These are phyloP conservation scores for Oplegnathus fasciatus DNA, from an alignment of 2,113 vertebrate species.

Conservation along the genomic window DNA sequence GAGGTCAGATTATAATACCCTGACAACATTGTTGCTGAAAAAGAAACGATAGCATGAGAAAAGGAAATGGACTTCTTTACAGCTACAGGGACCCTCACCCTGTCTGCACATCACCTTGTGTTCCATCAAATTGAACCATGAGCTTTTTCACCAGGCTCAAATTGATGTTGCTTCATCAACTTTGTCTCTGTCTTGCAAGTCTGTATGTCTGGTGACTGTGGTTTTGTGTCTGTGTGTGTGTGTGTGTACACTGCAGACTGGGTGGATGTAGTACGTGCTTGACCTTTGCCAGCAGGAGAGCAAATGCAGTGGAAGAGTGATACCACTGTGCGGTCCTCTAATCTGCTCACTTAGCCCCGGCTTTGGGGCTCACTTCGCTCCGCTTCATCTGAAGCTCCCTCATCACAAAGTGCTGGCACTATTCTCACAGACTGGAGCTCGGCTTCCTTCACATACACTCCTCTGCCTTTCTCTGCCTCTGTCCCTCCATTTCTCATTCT, in stretches of 20 bases:
- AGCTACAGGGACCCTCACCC: not conserved
- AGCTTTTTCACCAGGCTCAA: conserved; percentile 18
- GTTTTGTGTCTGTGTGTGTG: conserved; percentile 11
- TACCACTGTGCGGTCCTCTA: conserved; percentile 58
- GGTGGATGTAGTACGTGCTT: conserved; percentile 42
- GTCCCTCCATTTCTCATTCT: conserved; percentile 1
- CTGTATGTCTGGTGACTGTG: conserved; percentile 10
- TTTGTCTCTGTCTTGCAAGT: conserved; percentile 16
- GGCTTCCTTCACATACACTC: not conserved
- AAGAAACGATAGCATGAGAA: not conserved
- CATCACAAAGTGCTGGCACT: conserved; percentile 55
- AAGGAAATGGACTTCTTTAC: not conserved
- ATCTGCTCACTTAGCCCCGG: conserved; percentile 72
- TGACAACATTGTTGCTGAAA: not conserved
- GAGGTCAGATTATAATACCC: not conserved
- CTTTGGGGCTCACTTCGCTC: conserved; percentile 63
- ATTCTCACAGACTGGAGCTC: not conserved
- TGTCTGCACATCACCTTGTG: conserved; percentile 16
- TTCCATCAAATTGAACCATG: conserved; percentile 19
- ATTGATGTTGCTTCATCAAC: conserved; percentile 31
- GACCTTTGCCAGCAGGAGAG: conserved; percentile 63
- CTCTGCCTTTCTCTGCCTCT: not conserved
- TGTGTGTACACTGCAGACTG: not conserved
- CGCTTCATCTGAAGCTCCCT: conserved; percentile 63
- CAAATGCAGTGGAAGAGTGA: conserved; percentile 53